Conservation (phyloP, 2,797 vertebrate genomes). For the Rhabdomys pumilio region DNA sequence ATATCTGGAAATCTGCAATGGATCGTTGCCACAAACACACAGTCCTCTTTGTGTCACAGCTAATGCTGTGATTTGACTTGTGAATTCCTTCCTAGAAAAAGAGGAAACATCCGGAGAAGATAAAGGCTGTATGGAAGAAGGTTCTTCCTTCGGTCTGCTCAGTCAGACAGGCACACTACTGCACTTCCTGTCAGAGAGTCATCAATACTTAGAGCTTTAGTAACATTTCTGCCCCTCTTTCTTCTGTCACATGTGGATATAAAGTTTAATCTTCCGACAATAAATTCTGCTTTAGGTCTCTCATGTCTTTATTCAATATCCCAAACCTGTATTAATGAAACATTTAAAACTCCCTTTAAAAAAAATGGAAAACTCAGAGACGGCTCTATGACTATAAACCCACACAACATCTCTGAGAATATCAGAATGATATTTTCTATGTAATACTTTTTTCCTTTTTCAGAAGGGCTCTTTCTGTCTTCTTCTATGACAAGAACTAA, state of each 20-base stretch:
- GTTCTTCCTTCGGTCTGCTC: not conserved
- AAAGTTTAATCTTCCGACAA: not conserved
- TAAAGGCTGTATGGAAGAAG: not conserved
- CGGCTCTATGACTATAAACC: not conserved
- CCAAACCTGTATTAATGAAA: slow-evolving; percentile 32
- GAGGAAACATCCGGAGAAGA: not conserved
- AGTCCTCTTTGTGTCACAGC: not conserved
- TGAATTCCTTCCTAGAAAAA: not conserved
- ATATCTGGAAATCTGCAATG: slow-evolving; percentile 16
- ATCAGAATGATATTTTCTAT: slow-evolving; percentile 18
- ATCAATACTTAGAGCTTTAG: not conserved
- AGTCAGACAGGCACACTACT: not conserved
- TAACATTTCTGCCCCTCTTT: not conserved
- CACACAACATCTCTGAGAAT: slow-evolving; percentile 47
- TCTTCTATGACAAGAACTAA: slow-evolving; percentile 56
- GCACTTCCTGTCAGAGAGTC: not conserved
- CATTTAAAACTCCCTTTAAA: slow-evolving; percentile 40
- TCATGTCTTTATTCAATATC: slow-evolving; percentile 14
- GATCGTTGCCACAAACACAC: not conserved
- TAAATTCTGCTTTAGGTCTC: not conserved
- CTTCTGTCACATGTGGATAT: not conserved
- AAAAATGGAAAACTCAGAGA: not conserved
- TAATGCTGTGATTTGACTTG: slow-evolving; percentile 1
- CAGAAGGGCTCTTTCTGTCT: slow-evolving; percentile 22
- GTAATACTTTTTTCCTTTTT: not conserved